These are phyloP conservation scores for Aphrophora alni DNA, from an alignment of 2,888 invertebrate species.

Conservation along the genomic window DNA sequence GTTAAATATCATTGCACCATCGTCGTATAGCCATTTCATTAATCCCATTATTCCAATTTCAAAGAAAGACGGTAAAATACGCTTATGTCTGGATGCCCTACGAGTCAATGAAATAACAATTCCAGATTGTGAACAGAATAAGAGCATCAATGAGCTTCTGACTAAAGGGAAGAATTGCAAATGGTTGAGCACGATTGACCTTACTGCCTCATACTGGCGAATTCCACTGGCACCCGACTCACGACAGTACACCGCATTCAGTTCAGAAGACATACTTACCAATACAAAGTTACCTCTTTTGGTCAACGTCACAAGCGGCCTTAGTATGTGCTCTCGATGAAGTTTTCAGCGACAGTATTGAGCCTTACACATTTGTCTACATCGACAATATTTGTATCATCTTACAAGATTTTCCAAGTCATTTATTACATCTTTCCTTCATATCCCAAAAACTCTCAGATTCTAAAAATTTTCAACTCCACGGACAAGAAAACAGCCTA, in stretches of 20 bases:
- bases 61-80: not conserved
- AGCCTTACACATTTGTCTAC: not conserved
- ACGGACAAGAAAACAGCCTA: not conserved
- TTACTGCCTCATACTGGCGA: constrained; percentile 12
- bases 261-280: not conserved
- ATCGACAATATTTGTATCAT: constrained; percentile 2
- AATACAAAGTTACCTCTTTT: not conserved
- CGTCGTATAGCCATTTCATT: not conserved
- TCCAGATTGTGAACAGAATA: not conserved
- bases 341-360: not conserved
- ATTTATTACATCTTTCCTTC: too few species aligned
- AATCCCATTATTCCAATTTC: not conserved
- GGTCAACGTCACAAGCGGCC: constrained; percentile 15
- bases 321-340: not conserved
- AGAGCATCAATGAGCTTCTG: constrained; percentile 7
- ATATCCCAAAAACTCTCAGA: too few species aligned
- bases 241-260: constrained; percentile 11
- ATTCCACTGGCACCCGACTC: not conserved
- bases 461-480: not conserved
- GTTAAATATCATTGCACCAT: not conserved
- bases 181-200: too few species aligned
- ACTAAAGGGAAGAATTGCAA: too few species aligned
- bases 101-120: not conserved
- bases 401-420: too few species aligned
- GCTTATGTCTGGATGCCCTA: constrained; percentile 11